Evolutionary conservation across 1,140 invertebrate genomes (phyloP).

Genomic region (Saccostrea glomerata): DNA sequence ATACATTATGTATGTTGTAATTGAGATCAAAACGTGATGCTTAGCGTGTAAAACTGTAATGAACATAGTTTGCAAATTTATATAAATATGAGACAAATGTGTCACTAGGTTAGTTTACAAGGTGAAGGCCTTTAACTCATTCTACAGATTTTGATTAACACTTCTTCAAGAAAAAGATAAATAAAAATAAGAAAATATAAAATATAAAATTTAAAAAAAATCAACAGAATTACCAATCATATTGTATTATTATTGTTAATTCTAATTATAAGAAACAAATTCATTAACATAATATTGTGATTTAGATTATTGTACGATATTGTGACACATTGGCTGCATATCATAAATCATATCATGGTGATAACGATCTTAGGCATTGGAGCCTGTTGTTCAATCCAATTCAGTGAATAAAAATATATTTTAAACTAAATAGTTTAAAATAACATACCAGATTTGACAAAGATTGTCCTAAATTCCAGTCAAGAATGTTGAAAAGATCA

Average conservation of each 20-base stretch:
- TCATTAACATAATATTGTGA: too few relatives aligned
- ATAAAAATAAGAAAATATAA: background rate
- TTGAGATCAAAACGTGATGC: background rate
- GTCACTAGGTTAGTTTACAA: background rate
- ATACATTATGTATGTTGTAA: background rate
- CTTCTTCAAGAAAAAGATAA: background rate
- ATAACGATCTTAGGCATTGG: too few relatives aligned
- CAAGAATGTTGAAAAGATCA: background rate
- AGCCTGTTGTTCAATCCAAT: too few relatives aligned
- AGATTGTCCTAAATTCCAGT: background rate
- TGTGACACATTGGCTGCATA: background rate
- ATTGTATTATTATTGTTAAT: background rate
- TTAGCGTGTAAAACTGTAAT: background rate
- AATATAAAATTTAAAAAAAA: too few relatives aligned
- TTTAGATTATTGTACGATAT: background rate
- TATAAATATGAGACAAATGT: background rate
- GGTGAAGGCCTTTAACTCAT: background rate
- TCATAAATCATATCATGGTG: too few relatives aligned
- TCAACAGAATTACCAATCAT: background rate
- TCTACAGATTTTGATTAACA: background rate
- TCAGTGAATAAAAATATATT: too few relatives aligned
- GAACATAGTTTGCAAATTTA: background rate
- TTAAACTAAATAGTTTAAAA: background rate
- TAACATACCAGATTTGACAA: background rate
- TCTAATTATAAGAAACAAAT: too few relatives aligned